A percentile compares a stretch with the other conserved stretches of the same genome.
phyloP scores from a whole-genome alignment of 64 coral and sea anemone genomes.

The Pocillopora damicornis region DNA sequence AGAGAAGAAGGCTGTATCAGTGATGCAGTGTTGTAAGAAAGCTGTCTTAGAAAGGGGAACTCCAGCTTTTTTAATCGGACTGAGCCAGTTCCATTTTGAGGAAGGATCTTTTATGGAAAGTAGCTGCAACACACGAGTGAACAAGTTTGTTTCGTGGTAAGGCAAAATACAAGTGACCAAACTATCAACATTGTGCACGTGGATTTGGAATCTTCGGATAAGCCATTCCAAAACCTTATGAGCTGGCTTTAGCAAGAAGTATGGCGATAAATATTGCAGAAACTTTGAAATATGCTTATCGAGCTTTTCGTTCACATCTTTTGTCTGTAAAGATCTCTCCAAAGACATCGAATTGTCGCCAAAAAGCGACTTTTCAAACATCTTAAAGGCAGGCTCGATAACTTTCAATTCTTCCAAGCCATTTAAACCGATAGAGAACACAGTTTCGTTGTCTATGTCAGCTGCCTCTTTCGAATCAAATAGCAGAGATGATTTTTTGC shows the following conservation, averaged over 20 bases:
- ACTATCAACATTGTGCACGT: conserved; percentile 71
- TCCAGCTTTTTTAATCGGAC: conserved; percentile 74
- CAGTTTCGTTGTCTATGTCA: conserved; percentile 92
- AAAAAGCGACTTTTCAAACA: conserved; percentile 70
- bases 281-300: conserved; percentile 73
- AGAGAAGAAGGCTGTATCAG: conserved; percentile 67
- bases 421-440: conserved; percentile 87
- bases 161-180: conserved; percentile 76
- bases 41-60: conserved; percentile 72
- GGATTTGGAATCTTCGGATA: conserved; percentile 83
- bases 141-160: conserved; percentile 93
- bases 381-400: conserved; percentile 65
- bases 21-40: conserved; percentile 74
- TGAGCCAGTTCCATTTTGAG: conserved; percentile 84
- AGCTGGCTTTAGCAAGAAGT: conserved; percentile 90
- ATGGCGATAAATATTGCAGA: conserved; percentile 80
- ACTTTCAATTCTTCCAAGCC: conserved; percentile 86
- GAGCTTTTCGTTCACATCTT: conserved; percentile 79
- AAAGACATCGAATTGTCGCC: conserved; percentile 79
- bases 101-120: conserved; percentile 60
- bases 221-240: conserved; percentile 95
- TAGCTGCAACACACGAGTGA: conserved; percentile 85
- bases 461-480: conserved; percentile 93
- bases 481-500: conserved; percentile 81
- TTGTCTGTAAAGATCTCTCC: conserved; percentile 75